Conservation (phyloP, 2,113 vertebrate species). For the Dicaeum eximium region DNA sequence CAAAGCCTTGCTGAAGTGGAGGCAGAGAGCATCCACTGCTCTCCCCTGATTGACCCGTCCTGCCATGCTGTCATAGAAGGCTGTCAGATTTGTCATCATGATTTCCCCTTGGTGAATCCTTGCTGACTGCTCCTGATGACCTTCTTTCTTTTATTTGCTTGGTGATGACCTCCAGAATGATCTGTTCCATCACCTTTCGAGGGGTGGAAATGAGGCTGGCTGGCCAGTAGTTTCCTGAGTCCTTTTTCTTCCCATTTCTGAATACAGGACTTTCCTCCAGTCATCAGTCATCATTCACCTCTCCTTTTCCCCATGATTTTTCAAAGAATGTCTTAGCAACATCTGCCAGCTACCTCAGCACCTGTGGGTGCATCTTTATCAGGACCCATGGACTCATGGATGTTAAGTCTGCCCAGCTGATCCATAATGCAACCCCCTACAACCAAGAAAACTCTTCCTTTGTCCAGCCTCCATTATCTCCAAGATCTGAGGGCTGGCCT, state of each 20-base stretch:
- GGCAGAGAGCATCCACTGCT: neutral
- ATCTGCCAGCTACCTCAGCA: neutral
- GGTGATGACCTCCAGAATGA: neutral
- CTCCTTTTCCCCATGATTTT: neutral
- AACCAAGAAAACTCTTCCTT: neutral
- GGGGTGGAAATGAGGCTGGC: neutral
- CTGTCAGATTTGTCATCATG: neutral
- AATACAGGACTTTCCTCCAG: neutral
- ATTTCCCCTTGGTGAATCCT: neutral
- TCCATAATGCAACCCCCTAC: neutral
- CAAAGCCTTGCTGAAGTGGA: neutral
- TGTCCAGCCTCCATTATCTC: neutral
- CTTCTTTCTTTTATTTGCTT: neutral
- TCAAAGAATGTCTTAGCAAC: neutral
- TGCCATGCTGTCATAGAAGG: neutral
- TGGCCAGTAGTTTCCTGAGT: neutral
- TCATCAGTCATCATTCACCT: neutral
- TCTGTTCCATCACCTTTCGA: neutral
- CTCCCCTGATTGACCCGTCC: accelerated
- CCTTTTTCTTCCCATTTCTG: neutral
- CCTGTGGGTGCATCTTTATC: neutral
- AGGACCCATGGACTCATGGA: neutral
- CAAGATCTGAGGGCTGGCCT: neutral
- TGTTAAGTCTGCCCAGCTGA: neutral
- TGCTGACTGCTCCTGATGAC: neutral